A percentile compares a stretch with the other conserved stretches of the same genome.
Evolutionary conservation across 2,797 vertebrate species (phyloP).

Genomic region (Mus minutoides): DNA sequence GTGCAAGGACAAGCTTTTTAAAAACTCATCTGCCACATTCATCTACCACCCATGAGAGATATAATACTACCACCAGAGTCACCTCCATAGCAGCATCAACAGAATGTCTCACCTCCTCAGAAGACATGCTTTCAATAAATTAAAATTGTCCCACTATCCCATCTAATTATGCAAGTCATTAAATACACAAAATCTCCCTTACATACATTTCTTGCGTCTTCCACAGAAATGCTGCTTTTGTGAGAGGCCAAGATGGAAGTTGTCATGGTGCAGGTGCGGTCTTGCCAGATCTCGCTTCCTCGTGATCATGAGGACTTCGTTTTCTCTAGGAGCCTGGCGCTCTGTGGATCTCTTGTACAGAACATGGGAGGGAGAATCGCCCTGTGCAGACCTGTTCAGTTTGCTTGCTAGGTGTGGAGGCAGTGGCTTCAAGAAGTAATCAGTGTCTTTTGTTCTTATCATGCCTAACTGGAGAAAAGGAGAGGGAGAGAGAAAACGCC

Average conservation of each 20-base stretch:
- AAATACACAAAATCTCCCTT: conserved; percentile 86
- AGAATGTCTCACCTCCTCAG: rapidly evolving
- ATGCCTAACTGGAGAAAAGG: conserved; percentile 92
- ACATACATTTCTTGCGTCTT: conserved; percentile 97
- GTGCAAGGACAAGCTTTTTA: background rate
- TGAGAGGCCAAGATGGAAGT: conserved; percentile 81
- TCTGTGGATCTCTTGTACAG: conserved; percentile 90
- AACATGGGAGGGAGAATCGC: conserved; percentile 90
- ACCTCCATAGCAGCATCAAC: background rate
- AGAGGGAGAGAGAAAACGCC: background rate
- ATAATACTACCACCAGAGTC: background rate
- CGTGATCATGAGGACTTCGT: conserved; percentile 52
- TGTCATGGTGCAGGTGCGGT: conserved; percentile 20
- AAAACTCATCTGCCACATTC: background rate
- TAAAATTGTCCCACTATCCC: rapidly evolving
- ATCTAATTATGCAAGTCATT: background rate
- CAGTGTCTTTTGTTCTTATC: conserved; percentile 92
- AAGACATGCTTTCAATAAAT: background rate
- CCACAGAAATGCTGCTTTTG: conserved; percentile 94
- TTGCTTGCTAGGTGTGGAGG: conserved; percentile 84
- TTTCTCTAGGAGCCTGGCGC: background rate
- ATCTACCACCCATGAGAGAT: background rate
- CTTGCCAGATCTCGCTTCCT: conserved; percentile 40
- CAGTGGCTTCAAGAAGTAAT: conserved; percentile 93
- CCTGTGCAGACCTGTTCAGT: conserved; percentile 84